Base-by-base conservation (phyloP, 2,797 vertebrate species). In the Lepilemur ruficaudatus region DNA sequence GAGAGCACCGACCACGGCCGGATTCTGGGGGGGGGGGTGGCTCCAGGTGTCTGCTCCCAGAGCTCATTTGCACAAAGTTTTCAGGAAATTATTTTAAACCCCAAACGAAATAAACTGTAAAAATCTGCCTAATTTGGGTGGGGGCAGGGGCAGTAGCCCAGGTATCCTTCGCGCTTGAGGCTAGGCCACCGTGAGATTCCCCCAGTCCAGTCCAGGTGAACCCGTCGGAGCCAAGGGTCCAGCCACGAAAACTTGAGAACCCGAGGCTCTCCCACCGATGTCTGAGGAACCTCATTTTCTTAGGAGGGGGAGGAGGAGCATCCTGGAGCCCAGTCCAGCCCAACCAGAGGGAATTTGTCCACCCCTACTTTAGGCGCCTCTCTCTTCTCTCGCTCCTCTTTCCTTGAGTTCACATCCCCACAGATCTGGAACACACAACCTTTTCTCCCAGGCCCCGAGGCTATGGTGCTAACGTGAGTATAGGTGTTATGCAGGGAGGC, bases 41-140 rank as follows among this genome's bases (percentile, higher is more conserved):
- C 30, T 1, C 20, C 28, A 14, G 50, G n/a, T 0, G 6, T 14
- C 90, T 69, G 5, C 50, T 48, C 65, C 30, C 25, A 73, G 59
- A 22, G 55, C 17, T 63, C 18, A 35, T 61, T 76, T 22, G 79
- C 30, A n/a, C 18, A 17, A 57, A 79, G 32, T 76, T 93, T 95
- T 89, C 6, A 2, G 63, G 81, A 84, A 70, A 46, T 59, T 32
- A 15, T 83, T 93, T 96, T 72, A 86, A 76, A 35, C 46, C 18
- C 23, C 0, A 82, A 95, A 63, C n/a, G 25, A 96, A 93, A 87
- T 67, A 88, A 95, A 57, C 38, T 6, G 17, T 30, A 69, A 28
- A 81, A 73, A 48, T 69, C 28, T 3, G 10, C 79, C 48, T 85
- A 55, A 46, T n/a, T 78, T 93, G 55, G 23, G 22, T 76, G 2